Percentiles rank a stretch among this genome's conserved stretches.
Conservation (phyloP, 1,140 invertebrate genomes). For the Sogatella furcifera region DNA sequence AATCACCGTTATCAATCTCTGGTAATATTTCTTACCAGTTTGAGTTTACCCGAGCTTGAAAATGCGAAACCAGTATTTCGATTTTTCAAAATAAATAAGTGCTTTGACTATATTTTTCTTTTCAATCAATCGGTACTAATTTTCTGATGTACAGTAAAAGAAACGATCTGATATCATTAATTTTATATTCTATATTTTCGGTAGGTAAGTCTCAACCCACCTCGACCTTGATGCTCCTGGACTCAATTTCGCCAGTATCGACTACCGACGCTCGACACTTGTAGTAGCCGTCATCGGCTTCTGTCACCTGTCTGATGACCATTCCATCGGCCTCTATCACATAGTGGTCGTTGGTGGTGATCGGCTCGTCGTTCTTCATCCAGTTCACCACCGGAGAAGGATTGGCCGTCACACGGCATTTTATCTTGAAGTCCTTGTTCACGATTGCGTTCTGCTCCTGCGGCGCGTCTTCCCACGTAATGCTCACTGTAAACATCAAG, state of each 20-base stretch:
- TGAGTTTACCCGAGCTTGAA: too few species aligned
- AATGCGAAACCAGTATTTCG: too few species aligned
- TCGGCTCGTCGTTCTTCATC: slow-evolving; percentile 58
- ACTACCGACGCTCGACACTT: slow-evolving; percentile 72
- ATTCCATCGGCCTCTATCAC: slow-evolving; percentile 64
- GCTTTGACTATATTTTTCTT: too few species aligned
- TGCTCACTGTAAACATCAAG: slow-evolving; percentile 54
- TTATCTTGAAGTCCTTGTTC: slow-evolving; percentile 60
- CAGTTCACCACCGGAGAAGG: slow-evolving; percentile 75
- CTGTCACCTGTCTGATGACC: slow-evolving; percentile 61
- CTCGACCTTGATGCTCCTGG: slow-evolving; percentile 65
- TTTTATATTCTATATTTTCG: too few species aligned
- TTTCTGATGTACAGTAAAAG: too few species aligned
- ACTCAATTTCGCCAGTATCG: slow-evolving; percentile 62
- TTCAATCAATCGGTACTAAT: too few species aligned
- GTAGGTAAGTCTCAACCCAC: too few species aligned
- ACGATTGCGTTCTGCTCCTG: slow-evolving; percentile 70
- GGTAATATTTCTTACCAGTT: too few species aligned
- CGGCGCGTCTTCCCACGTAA: slow-evolving; percentile 77
- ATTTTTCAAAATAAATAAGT: too few species aligned
- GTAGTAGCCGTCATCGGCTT: slow-evolving; percentile 74
- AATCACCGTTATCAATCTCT: too few species aligned
- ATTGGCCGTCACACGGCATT: slow-evolving; percentile 73
- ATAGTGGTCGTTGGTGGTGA: slow-evolving; percentile 51
- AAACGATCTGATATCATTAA: too few species aligned